A percentile compares a stretch with the other conserved stretches of the same genome.
Conservation (phyloP, 1,140 invertebrate genomes). For the Brachionus paranguensis region DNA sequence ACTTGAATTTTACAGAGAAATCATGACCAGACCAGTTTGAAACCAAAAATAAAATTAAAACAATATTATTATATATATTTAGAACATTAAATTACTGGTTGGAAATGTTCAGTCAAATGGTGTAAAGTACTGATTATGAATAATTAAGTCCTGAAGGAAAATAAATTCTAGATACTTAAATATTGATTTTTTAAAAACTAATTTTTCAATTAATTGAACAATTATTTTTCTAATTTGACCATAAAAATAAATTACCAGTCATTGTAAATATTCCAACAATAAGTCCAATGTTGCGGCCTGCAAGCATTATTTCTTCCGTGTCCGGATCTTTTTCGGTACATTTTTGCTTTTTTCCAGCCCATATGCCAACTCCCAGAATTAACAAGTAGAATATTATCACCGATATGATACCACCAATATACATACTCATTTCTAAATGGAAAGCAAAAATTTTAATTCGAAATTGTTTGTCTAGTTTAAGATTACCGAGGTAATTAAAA, state of each 20-base stretch:
- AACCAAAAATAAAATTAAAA: background rate
- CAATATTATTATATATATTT: too few species aligned
- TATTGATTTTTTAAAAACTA: background rate
- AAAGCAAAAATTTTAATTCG: background rate
- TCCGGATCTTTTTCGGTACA: conserved; percentile 71
- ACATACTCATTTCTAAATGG: conserved; percentile 18
- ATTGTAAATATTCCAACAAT: conserved; percentile 96
- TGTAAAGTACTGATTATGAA: background rate
- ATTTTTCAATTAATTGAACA: conserved; percentile 26
- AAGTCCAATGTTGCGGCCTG: conserved; percentile 84
- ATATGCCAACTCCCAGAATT: conserved; percentile 85
- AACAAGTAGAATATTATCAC: conserved; percentile 87
- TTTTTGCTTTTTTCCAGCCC: conserved; percentile 74
- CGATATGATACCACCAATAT: conserved; percentile 71
- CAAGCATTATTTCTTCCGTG: conserved; percentile 88
- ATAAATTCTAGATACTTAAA: background rate
- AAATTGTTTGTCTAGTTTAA: background rate
- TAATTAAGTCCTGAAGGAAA: background rate
- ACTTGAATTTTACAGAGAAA: too few species aligned
- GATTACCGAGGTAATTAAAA: background rate
- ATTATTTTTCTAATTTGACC: background rate
- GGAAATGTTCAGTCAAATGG: background rate
- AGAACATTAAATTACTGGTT: background rate
- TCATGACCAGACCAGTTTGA: too few species aligned
- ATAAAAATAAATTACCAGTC: conserved; percentile 68